Conservation (phyloP, 2,888 invertebrate genomes). For the Polydrusus pterygomalis region DNA sequence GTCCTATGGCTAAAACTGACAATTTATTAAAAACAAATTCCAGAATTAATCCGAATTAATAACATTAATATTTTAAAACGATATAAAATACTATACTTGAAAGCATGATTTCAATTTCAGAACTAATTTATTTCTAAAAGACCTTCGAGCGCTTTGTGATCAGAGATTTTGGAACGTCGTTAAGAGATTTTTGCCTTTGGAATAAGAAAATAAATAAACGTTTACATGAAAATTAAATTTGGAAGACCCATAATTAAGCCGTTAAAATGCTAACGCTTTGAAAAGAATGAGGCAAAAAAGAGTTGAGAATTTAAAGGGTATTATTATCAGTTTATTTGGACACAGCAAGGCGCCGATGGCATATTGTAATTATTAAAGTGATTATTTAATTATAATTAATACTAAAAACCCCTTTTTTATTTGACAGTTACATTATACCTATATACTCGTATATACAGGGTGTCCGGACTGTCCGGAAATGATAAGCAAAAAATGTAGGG, state of each 20-base stretch:
- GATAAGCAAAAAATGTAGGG: no score
- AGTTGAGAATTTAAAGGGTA: slow-evolving; percentile 20
- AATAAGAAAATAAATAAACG: slow-evolving; percentile 37
- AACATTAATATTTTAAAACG: not conserved
- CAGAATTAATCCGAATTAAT: not conserved
- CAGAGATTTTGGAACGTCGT: slow-evolving; percentile 23
- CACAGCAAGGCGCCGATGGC: slow-evolving; percentile 16
- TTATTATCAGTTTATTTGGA: slow-evolving; percentile 22
- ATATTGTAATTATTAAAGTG: slow-evolving; percentile 3
- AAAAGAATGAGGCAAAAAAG: slow-evolving; percentile 23
- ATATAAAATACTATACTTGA: slow-evolving; percentile 23
- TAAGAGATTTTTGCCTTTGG: slow-evolving; percentile 29
- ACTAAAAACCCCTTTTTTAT: no score
- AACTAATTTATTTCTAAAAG: slow-evolving; percentile 30
- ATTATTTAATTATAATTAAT: not conserved
- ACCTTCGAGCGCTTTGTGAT: slow-evolving; percentile 19
- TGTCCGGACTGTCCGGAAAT: no score
- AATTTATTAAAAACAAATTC: no score
- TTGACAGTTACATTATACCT: no score
- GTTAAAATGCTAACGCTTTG: slow-evolving; percentile 42
- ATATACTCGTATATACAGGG: no score
- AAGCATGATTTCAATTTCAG: slow-evolving; percentile 30
- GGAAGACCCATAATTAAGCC: slow-evolving; percentile 41
- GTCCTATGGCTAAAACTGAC: no score
- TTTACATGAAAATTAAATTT: slow-evolving; percentile 42